Evolutionary conservation across 92 coral and sea anemone species (phyloP).

Genomic region (Actinostola sp.): DNA sequence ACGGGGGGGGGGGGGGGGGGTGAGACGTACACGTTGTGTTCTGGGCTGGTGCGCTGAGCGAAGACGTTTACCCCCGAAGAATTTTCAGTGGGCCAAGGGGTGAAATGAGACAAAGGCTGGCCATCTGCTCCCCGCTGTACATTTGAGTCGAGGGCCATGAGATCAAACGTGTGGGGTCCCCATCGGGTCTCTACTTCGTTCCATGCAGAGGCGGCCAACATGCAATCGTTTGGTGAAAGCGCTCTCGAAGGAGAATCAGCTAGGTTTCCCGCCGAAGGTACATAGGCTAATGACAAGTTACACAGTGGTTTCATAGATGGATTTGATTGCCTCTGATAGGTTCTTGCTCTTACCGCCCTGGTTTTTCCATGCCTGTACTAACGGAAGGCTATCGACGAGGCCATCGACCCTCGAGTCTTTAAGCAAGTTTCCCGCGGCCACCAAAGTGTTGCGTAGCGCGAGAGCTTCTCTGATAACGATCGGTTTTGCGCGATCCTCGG

Average conservation of each 20-base stretch:
- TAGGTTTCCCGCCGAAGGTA: slow-evolving; percentile 43
- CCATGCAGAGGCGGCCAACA: slow-evolving; percentile 20
- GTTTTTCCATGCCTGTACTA: slow-evolving; percentile 57
- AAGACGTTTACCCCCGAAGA: slow-evolving; percentile 42
- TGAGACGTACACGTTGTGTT: slow-evolving; percentile 33
- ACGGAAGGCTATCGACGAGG: slow-evolving; percentile 51
- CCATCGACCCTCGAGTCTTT: slow-evolving; percentile 47
- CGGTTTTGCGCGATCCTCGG: slow-evolving; percentile 33
- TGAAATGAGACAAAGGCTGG: slow-evolving; percentile 27
- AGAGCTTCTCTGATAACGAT: slow-evolving; percentile 59
- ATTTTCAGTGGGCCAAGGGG: slow-evolving; percentile 48
- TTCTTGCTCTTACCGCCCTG: slow-evolving; percentile 63
- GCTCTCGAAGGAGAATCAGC: slow-evolving; percentile 49
- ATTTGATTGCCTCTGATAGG: slow-evolving; percentile 27
- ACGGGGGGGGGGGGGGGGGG: no score
- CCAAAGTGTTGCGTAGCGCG: slow-evolving; percentile 44
- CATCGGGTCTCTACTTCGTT: slow-evolving; percentile 8
- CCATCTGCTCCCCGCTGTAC: slow-evolving; percentile 28
- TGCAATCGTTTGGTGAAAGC: slow-evolving; percentile 45
- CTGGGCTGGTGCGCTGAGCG: slow-evolving; percentile 19
- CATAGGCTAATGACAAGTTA: slow-evolving; percentile 39
- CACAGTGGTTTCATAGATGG: slow-evolving; percentile 3
- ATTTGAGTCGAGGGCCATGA: slow-evolving; percentile 50
- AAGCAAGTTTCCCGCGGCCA: slow-evolving; percentile 30
- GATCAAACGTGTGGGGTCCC: slow-evolving; percentile 37